Base-by-base conservation (phyloP, 2,113 vertebrate species). In the Castor canadensis region DNA sequence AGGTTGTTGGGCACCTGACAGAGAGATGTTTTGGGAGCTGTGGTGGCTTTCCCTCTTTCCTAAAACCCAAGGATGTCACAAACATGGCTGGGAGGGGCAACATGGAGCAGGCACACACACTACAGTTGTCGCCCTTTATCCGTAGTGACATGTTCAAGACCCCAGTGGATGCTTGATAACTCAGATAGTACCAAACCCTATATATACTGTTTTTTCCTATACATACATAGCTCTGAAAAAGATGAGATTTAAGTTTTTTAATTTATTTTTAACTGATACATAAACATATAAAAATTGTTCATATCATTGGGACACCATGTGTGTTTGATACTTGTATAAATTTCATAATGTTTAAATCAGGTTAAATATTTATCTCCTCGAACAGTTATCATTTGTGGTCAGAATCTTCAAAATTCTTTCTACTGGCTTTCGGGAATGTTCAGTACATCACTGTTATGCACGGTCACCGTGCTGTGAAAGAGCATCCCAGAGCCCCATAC, bases 1-100 rank as follows among this genome's bases (percentile, higher is more conserved):
- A 98, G 98, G 0, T 91, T 92, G 0, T 3, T 0, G n/a, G 99
- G 98, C 38, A 99, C 99, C 99, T 99, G 1, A 45, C 15, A 45
- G 43, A 64, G 4, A 72, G n/a, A 75, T 1, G n/a, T 52, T 52
- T 66, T 49, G 35, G 28, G 35, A n/a, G 30, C 22, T 54, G 73
- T 62, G 43, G 49, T 15, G 15, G 45, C 47, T 72, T 35, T 38
- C 62, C 73, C n/a, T 17, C 43, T 22, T 26, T 24, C 95, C 97
- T 32, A 72, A n/a, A 91, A 66, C 35, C 73, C 66, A 1, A 10
- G 28, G 43, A 8, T 0, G 0, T 64, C 40, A 0, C 8, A 12
- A 54, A 15, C 2, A 20, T 26, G 32, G 40, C 5, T 4, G 16
- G 12, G 9, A 3, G 56, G 17, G 15, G 6, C 13, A 5, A 26